phyloP scores from a whole-genome alignment of 2,888 invertebrate genomes.

The Drosophila picticornis region DNA sequence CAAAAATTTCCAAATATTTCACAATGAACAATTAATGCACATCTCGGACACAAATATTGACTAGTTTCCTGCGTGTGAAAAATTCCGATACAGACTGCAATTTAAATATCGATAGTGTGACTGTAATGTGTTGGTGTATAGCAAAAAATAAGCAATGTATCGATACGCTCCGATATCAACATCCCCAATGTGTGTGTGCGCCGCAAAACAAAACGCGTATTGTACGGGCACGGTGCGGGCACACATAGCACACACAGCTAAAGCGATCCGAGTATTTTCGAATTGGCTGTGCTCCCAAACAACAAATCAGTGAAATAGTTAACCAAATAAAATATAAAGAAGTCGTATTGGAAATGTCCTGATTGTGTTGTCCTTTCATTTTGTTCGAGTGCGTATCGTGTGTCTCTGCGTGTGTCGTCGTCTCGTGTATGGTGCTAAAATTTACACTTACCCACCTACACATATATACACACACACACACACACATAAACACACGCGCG shows the following conservation, averaged over 20 bases:
- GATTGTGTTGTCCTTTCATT: slow-evolving; percentile 28
- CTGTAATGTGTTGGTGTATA: slow-evolving; percentile 1
- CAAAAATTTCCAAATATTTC: not conserved
- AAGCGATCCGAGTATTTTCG: slow-evolving; percentile 31
- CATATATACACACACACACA: slow-evolving; percentile 34
- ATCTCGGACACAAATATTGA: too few species aligned
- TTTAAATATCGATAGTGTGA: slow-evolving; percentile 10
- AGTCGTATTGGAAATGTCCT: slow-evolving; percentile 52
- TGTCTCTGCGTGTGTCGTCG: slow-evolving; percentile 47
- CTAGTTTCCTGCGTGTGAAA: not conserved
- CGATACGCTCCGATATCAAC: slow-evolving; percentile 49
- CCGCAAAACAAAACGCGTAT: slow-evolving; percentile 68
- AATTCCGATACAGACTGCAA: not conserved
- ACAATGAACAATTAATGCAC: not conserved
- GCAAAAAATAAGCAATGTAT: slow-evolving; percentile 25
- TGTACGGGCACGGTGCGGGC: slow-evolving; percentile 55
- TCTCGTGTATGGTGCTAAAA: slow-evolving; percentile 68
- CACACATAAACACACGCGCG: slow-evolving; percentile 28
- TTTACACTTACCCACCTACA: slow-evolving; percentile 57
- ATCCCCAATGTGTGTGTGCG: slow-evolving; percentile 61
- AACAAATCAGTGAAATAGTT: slow-evolving; percentile 44
- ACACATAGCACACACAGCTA: slow-evolving; percentile 31
- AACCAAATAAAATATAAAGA: slow-evolving; percentile 28
- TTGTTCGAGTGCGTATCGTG: slow-evolving; percentile 42
- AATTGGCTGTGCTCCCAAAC: slow-evolving; percentile 44